Conservation (phyloP, 2,797 vertebrate genomes). For the Gobionotothen gibberifrons region DNA sequence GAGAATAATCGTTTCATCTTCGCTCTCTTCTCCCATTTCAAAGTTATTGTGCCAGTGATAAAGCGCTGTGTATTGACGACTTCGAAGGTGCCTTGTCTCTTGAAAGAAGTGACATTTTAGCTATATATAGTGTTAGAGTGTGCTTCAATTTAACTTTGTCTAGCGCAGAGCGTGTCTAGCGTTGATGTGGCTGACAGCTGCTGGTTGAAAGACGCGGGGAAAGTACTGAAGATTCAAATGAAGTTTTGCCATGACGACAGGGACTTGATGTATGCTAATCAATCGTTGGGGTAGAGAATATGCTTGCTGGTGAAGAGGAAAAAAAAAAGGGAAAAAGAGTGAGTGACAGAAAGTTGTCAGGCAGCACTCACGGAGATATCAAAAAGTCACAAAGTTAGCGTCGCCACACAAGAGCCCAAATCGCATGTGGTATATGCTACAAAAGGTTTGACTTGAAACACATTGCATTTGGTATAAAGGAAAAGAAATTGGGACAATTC, state of each 20-base stretch:
- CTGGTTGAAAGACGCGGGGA: constrained; percentile 80
- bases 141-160: constrained; percentile 81
- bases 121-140: constrained; percentile 85
- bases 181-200: constrained; percentile 85
- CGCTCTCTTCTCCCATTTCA: constrained; percentile 68
- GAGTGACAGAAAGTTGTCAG: constrained; percentile 82
- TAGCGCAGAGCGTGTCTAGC: constrained; percentile 64
- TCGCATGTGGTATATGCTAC: constrained; percentile 75
- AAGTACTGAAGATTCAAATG: constrained; percentile 79
- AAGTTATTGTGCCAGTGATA: constrained; percentile 80
- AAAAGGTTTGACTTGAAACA: constrained; percentile 73
- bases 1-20: constrained; percentile 78
- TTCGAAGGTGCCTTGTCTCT: constrained; percentile 79
- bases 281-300: constrained; percentile 74
- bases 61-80: constrained; percentile 79
- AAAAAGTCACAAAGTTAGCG: constrained; percentile 80
- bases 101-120: constrained; percentile 83
- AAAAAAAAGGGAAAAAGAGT: constrained; percentile 29
- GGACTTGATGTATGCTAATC: constrained; percentile 83
- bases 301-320: constrained; percentile 61
- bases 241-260: constrained; percentile 77
- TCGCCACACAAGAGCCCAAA: constrained; percentile 75
- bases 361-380: constrained; percentile 70
- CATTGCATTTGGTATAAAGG: constrained; percentile 70
- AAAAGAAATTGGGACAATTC: constrained; percentile 78